phyloP scores from a whole-genome alignment of 2,888 invertebrate species.

The Isoperla grammatica region DNA sequence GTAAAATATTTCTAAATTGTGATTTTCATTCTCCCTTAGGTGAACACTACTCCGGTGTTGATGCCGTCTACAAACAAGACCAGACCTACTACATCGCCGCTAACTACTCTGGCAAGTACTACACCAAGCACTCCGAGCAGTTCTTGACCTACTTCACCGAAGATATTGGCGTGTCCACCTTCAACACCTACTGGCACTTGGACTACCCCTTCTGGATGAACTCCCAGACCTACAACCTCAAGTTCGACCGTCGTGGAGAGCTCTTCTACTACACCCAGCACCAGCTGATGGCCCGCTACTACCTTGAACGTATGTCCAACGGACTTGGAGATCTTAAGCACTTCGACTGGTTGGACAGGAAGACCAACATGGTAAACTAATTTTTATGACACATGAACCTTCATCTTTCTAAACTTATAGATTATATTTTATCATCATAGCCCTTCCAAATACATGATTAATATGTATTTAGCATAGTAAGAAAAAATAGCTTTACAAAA shows the following conservation, averaged over 20 bases:
- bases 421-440: not conserved
- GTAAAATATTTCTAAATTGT: too few relatives aligned
- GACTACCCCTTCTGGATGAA: slow-evolving; percentile 60
- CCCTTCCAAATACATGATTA: slow-evolving; percentile 3
- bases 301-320: slow-evolving; percentile 68
- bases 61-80: slow-evolving; percentile 18
- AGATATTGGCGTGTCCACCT: slow-evolving; percentile 61
- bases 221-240: slow-evolving; percentile 42
- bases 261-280: slow-evolving; percentile 56
- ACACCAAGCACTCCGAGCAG: slow-evolving; percentile 19
- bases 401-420: too few relatives aligned
- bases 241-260: slow-evolving; percentile 44
- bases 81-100: slow-evolving; percentile 22
- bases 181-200: slow-evolving; percentile 59
- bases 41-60: slow-evolving; percentile 5
- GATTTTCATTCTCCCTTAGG: not conserved
- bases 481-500: too few relatives aligned
- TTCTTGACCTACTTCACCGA: slow-evolving; percentile 60
- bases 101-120: slow-evolving; percentile 27
- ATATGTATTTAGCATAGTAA: slow-evolving; percentile 2
- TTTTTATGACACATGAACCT: too few relatives aligned
- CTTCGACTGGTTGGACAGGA: slow-evolving; percentile 36
- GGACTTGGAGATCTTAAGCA: slow-evolving; percentile 60
- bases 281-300: slow-evolving; percentile 62
- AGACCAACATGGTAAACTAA: too few relatives aligned